Conservation (phyloP, 2,113 vertebrate species). For the Chionis minor region DNA sequence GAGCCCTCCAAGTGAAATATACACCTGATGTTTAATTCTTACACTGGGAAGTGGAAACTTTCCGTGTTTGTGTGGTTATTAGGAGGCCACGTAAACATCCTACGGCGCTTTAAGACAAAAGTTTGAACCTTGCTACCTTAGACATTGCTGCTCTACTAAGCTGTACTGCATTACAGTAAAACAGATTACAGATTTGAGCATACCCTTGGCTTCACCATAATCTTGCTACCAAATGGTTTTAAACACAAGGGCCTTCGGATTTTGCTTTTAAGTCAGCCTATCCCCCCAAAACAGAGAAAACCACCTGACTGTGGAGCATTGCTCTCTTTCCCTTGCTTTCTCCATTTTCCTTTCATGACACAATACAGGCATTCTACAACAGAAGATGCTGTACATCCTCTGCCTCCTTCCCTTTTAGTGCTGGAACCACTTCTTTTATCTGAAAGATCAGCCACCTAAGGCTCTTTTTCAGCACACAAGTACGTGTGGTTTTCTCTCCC, state of each 20-base stretch:
- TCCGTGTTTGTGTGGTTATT: background rate
- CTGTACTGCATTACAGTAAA: background rate
- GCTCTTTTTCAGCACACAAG: background rate
- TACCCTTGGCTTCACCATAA: background rate
- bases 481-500: background rate
- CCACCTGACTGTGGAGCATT: background rate
- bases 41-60: background rate
- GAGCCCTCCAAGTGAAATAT: background rate
- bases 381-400: background rate
- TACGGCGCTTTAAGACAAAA: background rate
- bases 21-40: background rate
- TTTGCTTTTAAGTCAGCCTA: background rate
- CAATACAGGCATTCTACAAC: background rate
- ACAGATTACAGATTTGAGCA: background rate
- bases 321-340: background rate
- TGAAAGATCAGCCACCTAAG: conserved; percentile 53
- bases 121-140: background rate
- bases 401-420: conserved; percentile 50
- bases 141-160: background rate
- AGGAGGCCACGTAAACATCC: background rate
- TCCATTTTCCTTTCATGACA: conserved; percentile 32
- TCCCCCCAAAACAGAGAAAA: background rate
- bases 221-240: conserved; percentile 4
- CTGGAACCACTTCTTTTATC: conserved; percentile 40
- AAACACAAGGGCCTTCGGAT: background rate